A percentile compares a stretch with the other conserved stretches of the same genome.
Conservation (phyloP, 64 coral and sea anemone species). For the Stichodactyla helianthus region DNA sequence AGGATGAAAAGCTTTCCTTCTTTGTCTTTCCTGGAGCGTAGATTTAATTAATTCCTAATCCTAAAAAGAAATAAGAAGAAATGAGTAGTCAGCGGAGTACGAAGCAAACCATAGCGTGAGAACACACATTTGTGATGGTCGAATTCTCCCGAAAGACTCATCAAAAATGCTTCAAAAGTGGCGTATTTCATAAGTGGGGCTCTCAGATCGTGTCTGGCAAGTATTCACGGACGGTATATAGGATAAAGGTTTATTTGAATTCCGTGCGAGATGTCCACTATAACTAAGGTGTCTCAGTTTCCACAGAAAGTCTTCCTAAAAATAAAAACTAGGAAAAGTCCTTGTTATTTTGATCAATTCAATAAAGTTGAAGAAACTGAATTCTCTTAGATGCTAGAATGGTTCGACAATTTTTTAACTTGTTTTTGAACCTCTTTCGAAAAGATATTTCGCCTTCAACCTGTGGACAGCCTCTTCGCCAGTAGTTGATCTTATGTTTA, state of each 20-base stretch:
- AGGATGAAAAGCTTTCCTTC: neutral
- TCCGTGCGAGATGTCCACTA: neutral
- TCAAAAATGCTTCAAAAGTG: neutral
- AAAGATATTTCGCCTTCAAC: no score
- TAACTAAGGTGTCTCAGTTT: no score
- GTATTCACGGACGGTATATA: neutral
- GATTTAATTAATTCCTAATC: neutral
- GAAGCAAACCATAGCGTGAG: neutral
- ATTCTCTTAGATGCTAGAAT: no score
- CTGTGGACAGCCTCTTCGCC: no score
- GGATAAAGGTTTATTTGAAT: neutral
- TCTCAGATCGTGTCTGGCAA: neutral
- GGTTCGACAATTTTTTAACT: no score
- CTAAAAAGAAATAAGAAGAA: neutral
- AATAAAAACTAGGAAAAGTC: no score
- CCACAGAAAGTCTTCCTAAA: no score
- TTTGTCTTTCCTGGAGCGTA: neutral
- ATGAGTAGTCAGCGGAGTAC: neutral
- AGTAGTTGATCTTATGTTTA: no score
- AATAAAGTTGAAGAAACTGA: no score
- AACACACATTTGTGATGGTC: neutral
- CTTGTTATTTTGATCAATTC: no score
- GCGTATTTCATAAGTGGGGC: neutral
- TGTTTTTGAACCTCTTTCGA: no score
- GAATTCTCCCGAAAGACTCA: neutral